Evolutionary conservation across 2,113 vertebrate species (phyloP), one percentile per base, ranked within the genome.

Genomic region (Holacanthus passer): DNA sequence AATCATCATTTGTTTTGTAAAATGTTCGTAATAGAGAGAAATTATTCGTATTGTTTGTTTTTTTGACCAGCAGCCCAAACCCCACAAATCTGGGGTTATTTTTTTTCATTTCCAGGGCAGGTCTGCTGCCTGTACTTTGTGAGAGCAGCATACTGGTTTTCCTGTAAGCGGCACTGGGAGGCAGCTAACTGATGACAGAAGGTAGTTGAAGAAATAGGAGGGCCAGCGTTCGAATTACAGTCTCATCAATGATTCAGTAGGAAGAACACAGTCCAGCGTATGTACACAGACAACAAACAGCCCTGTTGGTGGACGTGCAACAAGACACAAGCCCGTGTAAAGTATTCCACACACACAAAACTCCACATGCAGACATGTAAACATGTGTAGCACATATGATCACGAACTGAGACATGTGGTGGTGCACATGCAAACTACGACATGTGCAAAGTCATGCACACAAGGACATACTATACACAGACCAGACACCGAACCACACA

Each of bases 211-310:
- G 67, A 82, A 72, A 77, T 10, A 69, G 53, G 68, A 89, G 76
- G 76, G 75, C 48, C 71, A 24, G 64, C 13, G 82, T 86, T 93
- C 84, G n/a, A 83, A 73, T 94, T 92, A 91, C 92, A 90, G 78
- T 7, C 85, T 91, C 92, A 94, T 94, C 68, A 94, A 94, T 92
- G 85, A 94, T 94, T 92, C 92, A 94, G 79, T 55, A 69, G 67
- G 78, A 47, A 37, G 86, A 87, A 73, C 67, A 63, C 75, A 77
- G 71, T 65, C 73, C 2, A 22, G 29, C 11, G 41, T 35, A 65
- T 50, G 53, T 68, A 56, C 67, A 48, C 67, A 69, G 64, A 87
- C 82, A 81, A 91, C 92, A 86, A 85, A 84, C 79, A 79, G 72
- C 35, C 20, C 63, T 37, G 58, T 32, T 37, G 64, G 60, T 65